phyloP scores from a whole-genome alignment of 2,113 vertebrate species.

The Aldabrachelys gigantea region DNA sequence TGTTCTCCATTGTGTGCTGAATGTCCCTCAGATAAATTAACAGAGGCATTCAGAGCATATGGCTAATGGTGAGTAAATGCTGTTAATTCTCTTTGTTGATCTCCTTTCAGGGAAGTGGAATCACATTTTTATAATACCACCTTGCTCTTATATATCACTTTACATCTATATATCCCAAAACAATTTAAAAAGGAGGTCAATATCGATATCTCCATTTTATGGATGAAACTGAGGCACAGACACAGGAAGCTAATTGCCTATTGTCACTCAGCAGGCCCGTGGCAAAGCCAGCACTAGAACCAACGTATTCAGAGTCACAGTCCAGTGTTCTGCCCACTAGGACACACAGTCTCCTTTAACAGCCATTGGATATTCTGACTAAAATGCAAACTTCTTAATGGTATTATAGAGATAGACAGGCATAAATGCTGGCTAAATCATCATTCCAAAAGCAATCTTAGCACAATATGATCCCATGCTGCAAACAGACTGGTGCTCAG shows the following conservation, averaged over 20 bases:
- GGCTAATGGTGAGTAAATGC: neutral
- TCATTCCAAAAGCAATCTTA: neutral
- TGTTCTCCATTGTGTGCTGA: neutral
- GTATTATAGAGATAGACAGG: neutral
- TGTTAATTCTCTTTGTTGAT: neutral
- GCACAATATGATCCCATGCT: neutral
- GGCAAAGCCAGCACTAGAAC: too few relatives aligned
- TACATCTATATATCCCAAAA: too few relatives aligned
- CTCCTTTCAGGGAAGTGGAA: constrained; percentile 15
- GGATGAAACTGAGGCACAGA: too few relatives aligned
- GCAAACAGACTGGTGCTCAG: neutral
- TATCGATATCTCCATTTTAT: too few relatives aligned
- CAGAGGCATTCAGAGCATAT: neutral
- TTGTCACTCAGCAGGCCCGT: too few relatives aligned
- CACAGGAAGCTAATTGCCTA: too few relatives aligned
- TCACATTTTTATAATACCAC: too few relatives aligned
- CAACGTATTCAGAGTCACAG: too few relatives aligned
- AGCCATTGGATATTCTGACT: neutral
- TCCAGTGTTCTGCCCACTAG: too few relatives aligned
- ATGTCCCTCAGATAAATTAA: constrained; percentile 3
- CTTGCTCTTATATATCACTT: too few relatives aligned
- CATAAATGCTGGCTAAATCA: neutral
- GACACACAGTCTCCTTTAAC: too few relatives aligned
- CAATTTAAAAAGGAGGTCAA: too few relatives aligned
- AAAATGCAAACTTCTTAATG: neutral